Evolutionary conservation across 2,797 vertebrate species (phyloP), one percentile per base, ranked within the genome.

Genomic region (Antennarius maculatus): DNA sequence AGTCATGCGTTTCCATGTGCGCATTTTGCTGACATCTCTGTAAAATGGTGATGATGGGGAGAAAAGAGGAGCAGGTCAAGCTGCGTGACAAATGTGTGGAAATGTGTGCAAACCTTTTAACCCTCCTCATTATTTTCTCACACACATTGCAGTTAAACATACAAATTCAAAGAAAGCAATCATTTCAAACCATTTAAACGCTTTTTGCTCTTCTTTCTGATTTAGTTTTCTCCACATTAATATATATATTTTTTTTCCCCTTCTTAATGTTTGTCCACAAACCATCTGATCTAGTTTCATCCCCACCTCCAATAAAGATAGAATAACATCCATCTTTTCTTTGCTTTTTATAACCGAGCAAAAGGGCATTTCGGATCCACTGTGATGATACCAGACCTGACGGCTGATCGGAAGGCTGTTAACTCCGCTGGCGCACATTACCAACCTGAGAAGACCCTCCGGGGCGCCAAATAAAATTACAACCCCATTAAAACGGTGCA

Each of bases 401-500:
- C 70, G 69, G 74, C 63, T 75, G 70, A 81, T 80, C 70, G 61
- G 78, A 75, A 74, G 57, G 61, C 74, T 69, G 76, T 54, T 65
- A 72, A 78, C 68, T 48, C 54, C 64, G 61, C 62, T 59, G 70
- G 59, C 67, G 54, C 78, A 72, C 77, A 69, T 82, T 61, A 61
- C 77, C 66, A 23, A 86, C 71, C 77, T 61, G 74, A 84, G 71
- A 78, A 57, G 70, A 87, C 52, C 77, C 78, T 61, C 12, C 60
- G 59, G 78, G 76, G 77, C 68, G 68, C 72, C 29, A 69, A 80
- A 80, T 71, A 64, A 66, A 78, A 81, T 81, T 83, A 84, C 59
- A 65, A 54, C 60, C 61, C 61, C 76, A 75, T 90, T 81, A 88
- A 84, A 79, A 79, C 10, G 62, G 79, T 74, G 77, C 83, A 82